Evolutionary conservation across 2,888 invertebrate species (phyloP), one percentile per base, ranked within the genome.

Genomic region (Liopterus haemorrhoidalis): DNA sequence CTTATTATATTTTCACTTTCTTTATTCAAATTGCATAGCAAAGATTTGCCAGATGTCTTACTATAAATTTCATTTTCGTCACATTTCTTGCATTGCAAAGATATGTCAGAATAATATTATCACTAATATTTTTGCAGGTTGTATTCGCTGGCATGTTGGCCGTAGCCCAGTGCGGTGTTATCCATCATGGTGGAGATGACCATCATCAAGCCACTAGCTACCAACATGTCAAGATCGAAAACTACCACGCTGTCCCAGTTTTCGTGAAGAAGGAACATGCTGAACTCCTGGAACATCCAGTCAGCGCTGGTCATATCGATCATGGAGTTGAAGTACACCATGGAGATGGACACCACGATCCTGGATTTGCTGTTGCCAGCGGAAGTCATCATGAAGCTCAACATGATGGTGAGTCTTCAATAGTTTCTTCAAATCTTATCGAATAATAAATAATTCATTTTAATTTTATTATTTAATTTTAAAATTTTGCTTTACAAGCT

Each of bases 191-290:
- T 16, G 11, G 14, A 8, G 25, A 2, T 8, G 16, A 14, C 3
- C 24, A 25, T 16, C 12, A 9, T 24, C 78, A 79, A 57, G 79
- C 81, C 20, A 81, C 80, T 52, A 81, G 81, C 28, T 81, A 81
- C 59, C 81, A 82, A 64, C 79, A 77, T 45, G 76, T 82, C 53
- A 79, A 81, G 56, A 76, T 81, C 53, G 80, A 81, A 60, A 81
- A 81, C 59, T 81, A 75, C 69, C 81, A 81, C 57, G 74, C 81
- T 1, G 81, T 82, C 1, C 81, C 81, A 1, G 79, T 81, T 0
- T 81, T 79, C 64, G 71, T 80, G 4, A 81, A 81, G 68, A 79
- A 81, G 57, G 80, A 81, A 57, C 75, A 80, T 65, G 73, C 74
- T 55, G 78, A 81, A 60, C 66, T 79, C 47, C 60, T 81, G 3